These are phyloP conservation scores for Mesaphorura yosii DNA, from an alignment of 1,140 invertebrate genomes.

Conservation along the genomic window DNA sequence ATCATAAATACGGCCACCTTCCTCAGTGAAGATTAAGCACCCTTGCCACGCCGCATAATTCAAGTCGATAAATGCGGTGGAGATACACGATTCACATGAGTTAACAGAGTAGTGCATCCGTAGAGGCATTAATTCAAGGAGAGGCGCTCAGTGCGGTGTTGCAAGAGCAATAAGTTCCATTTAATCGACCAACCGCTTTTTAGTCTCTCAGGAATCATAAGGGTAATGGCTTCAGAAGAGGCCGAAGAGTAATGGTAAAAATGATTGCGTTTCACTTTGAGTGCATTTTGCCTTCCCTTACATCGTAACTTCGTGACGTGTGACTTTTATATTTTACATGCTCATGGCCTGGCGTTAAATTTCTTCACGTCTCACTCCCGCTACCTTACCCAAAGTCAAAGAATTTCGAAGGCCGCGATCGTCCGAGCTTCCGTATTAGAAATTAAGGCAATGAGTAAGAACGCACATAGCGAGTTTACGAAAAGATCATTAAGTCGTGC, in stretches of 20 bases:
- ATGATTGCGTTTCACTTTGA: background rate
- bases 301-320: too few relatives aligned
- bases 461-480: too few relatives aligned
- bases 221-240: constrained; percentile 16
- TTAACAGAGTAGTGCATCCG: constrained; percentile 3
- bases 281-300: too few relatives aligned
- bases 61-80: constrained; percentile 11
- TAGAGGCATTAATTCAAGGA: background rate
- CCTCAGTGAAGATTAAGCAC: background rate
- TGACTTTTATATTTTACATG: too few relatives aligned
- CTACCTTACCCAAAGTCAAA: too few relatives aligned
- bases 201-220: constrained; percentile 21
- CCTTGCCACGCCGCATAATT: too few relatives aligned
- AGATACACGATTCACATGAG: constrained; percentile 16
- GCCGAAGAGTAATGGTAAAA: constrained; percentile 10
- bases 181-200: constrained; percentile 27
- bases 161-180: constrained; percentile 26
- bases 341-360: too few relatives aligned
- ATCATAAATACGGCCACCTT: background rate
- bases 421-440: too few relatives aligned
- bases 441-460: too few relatives aligned
- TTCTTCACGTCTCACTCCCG: too few relatives aligned
- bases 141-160: background rate
- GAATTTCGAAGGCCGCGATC: too few relatives aligned
- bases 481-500: too few relatives aligned